Base-by-base conservation (phyloP, 2,888 invertebrate genomes). In the Latheticus oryzae region DNA sequence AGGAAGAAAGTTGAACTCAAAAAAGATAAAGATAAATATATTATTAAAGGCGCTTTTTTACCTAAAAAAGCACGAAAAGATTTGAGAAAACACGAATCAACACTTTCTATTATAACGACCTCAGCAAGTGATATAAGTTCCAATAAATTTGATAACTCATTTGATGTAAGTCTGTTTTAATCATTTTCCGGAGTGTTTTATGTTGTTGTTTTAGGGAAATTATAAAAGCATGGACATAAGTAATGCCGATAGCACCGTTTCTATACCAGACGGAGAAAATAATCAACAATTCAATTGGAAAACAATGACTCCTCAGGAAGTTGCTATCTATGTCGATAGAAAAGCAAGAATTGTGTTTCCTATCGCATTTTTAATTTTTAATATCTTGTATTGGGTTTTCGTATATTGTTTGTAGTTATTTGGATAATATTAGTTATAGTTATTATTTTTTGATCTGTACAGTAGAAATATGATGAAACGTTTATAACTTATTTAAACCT, bases 231-330 rank as follows among this genome's bases (percentile, higher is more conserved):
- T 40, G 12, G 11, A 40, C 7, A 4, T 3, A 8, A 17, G 8
- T 5, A 42, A 1, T 42, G 23, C 7, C 23, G 12, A 26, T 21
- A 50, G 19, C 12, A 24, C 7, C 1, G 8, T 38, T 19, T n/a
- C n/a, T n/a, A n/a, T n/a, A n/a, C 12, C 50, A 3, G 24, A 28
- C 5, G 37, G 26, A 1, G 19, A 38, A 4, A 24, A 35, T 9
- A 23, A 12, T 2, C 37, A 38, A 7, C 8, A 17, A 5, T 38
- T 48, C 33, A 24, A 1, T 3, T 88, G 89, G 86, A 91, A 91
- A 37, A 91, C 91, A 7, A 89, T 93, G 87, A 92, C 92, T 1
- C 93, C 93, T 0, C 93, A 93, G 71, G 90, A 93, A 77, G 91
- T 93, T 52, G 90, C 93, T 60, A 89, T 87, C 48, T 93, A 92